A percentile compares a stretch with the other conserved stretches of the same genome.
phyloP scores from a whole-genome alignment of 1,140 invertebrate genomes.

The Laupala kohalensis region DNA sequence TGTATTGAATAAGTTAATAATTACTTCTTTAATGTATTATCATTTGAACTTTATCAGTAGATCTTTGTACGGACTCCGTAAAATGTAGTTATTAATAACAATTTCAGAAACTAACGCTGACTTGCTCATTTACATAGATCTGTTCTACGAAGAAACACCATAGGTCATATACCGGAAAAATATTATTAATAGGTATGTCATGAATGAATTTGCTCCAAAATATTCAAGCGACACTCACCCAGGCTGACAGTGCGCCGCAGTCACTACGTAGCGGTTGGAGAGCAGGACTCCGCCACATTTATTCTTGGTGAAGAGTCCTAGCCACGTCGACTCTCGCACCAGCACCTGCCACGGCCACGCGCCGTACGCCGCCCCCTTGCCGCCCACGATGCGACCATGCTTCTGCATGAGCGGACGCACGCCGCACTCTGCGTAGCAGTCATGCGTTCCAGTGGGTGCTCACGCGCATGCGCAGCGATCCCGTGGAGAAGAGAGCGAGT shows the following conservation, averaged over 20 bases:
- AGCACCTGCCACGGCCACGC: slow-evolving; percentile 90
- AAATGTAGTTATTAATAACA: no score
- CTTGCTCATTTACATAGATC: no score
- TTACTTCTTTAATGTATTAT: no score
- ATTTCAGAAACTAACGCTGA: no score
- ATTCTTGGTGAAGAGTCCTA: slow-evolving; percentile 89
- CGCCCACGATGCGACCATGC: slow-evolving; percentile 76
- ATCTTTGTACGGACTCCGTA: no score
- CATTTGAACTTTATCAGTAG: no score
- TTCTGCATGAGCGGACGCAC: slow-evolving; percentile 61
- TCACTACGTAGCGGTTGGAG: slow-evolving; percentile 70
- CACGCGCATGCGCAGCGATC: background rate
- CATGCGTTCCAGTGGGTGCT: background rate
- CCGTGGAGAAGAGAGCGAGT: no score
- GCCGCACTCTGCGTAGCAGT: slow-evolving; percentile 68
- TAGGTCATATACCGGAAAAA: no score
- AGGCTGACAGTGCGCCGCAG: slow-evolving; percentile 89
- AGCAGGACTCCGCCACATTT: slow-evolving; percentile 89
- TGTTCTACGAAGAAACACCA: no score
- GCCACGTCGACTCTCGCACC: slow-evolving; percentile 80
- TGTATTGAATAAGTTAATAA: no score
- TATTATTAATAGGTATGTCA: no score
- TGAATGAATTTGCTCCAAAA: no score
- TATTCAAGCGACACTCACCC: slow-evolving; percentile 54
- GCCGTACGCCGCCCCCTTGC: slow-evolving; percentile 70